A percentile compares a stretch with the other conserved stretches of the same genome.
Conservation (phyloP, 2,797 vertebrate genomes). For the Corythornis leucogaster region DNA sequence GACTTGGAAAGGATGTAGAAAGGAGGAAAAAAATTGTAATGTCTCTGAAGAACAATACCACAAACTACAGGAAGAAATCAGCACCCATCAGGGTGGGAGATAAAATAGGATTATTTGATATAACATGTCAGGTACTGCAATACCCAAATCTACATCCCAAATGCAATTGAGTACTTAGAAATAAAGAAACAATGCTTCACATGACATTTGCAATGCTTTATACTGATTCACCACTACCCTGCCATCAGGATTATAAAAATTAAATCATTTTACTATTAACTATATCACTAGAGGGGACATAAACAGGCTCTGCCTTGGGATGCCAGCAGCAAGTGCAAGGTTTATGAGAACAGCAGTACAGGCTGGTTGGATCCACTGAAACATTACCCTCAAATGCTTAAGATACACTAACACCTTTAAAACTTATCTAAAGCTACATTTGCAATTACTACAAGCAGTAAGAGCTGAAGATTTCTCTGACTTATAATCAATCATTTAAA, state of each 20-base stretch:
- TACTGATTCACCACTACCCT: fast-evolving
- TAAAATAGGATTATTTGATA: not conserved
- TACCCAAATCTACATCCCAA: not conserved
- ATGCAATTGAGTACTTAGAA: not conserved
- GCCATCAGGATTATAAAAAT: not conserved
- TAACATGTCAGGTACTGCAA: not conserved
- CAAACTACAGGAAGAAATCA: not conserved
- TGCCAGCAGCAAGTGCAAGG: not conserved
- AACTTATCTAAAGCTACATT: not conserved
- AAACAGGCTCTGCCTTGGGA: not conserved
- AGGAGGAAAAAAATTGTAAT: not conserved
- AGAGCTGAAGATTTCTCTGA: not conserved
- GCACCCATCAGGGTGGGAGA: not conserved
- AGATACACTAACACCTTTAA: not conserved
- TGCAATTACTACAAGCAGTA: not conserved
- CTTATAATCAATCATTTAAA: slow-evolving; percentile 10
- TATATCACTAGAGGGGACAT: not conserved
- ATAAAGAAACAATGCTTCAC: not conserved
- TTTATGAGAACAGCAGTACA: not conserved
- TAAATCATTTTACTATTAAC: not conserved
- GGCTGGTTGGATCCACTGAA: not conserved
- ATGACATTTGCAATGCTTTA: not conserved
- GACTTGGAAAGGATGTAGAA: not conserved
- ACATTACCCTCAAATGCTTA: not conserved
- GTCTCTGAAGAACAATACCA: not conserved